A percentile compares a stretch with the other conserved stretches of the same genome.
Evolutionary conservation across 1,140 invertebrate species (phyloP).

Genomic region (Apis cerana): DNA sequence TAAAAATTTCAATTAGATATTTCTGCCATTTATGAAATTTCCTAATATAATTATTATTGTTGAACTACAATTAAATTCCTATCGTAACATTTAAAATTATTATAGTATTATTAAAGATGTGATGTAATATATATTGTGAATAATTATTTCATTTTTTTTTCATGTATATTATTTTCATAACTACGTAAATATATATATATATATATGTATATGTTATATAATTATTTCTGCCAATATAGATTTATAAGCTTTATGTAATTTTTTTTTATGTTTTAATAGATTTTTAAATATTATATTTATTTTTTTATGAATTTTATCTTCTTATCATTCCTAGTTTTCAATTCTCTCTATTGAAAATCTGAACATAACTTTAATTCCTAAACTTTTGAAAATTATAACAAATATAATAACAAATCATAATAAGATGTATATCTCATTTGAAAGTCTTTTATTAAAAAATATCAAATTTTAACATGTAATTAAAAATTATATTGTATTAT

Average conservation of each 20-base stretch:
- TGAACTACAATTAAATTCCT: not conserved
- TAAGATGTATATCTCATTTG: too few species aligned
- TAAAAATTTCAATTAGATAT: conserved; percentile 18
- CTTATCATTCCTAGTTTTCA: not conserved
- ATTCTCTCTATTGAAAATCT: too few species aligned
- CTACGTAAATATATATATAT: not conserved
- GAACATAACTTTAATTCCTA: too few species aligned
- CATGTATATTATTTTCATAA: not conserved
- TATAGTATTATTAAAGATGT: not conserved
- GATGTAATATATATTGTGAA: not conserved
- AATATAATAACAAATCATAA: too few species aligned
- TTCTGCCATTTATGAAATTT: not conserved
- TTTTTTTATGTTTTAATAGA: conserved; percentile 28
- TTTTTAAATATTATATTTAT: not conserved
- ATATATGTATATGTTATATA: too few species aligned
- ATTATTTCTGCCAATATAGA: not conserved
- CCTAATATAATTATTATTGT: not conserved
- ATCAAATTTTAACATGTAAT: too few species aligned
- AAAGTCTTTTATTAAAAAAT: too few species aligned
- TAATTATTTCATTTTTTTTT: not conserved
- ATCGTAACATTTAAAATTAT: not conserved
- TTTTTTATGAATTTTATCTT: not conserved
- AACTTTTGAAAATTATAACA: too few species aligned
- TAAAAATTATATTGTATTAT: too few species aligned
- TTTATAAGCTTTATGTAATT: not conserved